Conservation (phyloP, 2,888 invertebrate species). For the Melinaea menophilus region DNA sequence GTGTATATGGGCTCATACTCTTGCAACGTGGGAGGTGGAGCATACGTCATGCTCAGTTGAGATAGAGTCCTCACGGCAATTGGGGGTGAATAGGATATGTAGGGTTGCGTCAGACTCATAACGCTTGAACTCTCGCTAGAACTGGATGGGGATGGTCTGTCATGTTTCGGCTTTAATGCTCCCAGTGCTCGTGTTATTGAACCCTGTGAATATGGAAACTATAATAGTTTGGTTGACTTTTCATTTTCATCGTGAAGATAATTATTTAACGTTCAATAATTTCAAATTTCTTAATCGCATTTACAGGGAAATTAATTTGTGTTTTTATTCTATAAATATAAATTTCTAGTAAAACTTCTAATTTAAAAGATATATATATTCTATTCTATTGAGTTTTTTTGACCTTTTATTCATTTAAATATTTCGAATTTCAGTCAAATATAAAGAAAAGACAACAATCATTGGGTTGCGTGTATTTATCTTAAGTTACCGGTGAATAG, state of each 20-base stretch:
- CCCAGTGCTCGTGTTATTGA: slow-evolving; percentile 86
- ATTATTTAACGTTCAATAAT: too few relatives aligned
- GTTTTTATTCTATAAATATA: too few relatives aligned
- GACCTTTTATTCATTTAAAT: too few relatives aligned
- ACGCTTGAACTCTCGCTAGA: slow-evolving; percentile 81
- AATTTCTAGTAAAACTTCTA: too few relatives aligned
- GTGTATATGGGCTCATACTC: slow-evolving; percentile 74
- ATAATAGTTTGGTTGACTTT: background rate
- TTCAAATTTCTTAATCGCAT: too few relatives aligned
- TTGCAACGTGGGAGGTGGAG: slow-evolving; percentile 78
- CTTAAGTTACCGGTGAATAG: background rate
- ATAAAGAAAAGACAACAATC: too few relatives aligned
- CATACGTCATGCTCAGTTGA: slow-evolving; percentile 78
- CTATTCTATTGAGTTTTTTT: too few relatives aligned
- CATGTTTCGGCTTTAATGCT: slow-evolving; percentile 80
- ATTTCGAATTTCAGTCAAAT: too few relatives aligned
- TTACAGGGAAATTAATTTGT: too few relatives aligned
- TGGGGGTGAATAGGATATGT: slow-evolving; percentile 71
- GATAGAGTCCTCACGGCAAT: slow-evolving; percentile 77
- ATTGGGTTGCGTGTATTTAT: too few relatives aligned
- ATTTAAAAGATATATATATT: too few relatives aligned
- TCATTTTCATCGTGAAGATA: too few relatives aligned
- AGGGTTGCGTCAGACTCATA: slow-evolving; percentile 72
- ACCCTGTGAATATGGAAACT: slow-evolving; percentile 71
- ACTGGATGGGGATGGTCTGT: slow-evolving; percentile 82